phyloP scores from a whole-genome alignment of 2,113 vertebrate species.

The Nannobrachium achirus region DNA sequence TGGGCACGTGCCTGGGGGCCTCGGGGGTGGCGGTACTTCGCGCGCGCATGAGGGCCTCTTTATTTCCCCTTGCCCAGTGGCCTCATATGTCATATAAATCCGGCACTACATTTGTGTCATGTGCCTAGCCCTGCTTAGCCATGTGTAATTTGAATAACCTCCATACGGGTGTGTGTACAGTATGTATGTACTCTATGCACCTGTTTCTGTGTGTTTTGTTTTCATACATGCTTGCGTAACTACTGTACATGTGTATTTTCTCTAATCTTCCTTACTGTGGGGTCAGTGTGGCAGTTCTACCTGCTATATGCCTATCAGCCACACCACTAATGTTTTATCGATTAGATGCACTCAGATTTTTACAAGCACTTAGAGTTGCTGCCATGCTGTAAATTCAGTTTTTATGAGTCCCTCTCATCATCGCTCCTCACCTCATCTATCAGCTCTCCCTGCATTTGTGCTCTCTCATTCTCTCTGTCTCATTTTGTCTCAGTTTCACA shows the following conservation, averaged over 20 bases:
- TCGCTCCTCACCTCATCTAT: constrained; percentile 14
- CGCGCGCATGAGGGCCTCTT: too few species aligned
- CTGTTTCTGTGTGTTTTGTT: background rate
- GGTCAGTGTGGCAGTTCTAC: constrained; percentile 12
- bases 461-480: background rate
- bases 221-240: background rate
- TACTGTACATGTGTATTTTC: background rate
- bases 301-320: background rate
- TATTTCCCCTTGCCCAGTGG: too few species aligned
- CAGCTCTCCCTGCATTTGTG: constrained; percentile 20
- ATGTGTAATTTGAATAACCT: too few species aligned
- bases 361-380: constrained; percentile 48
- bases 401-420: constrained; percentile 42
- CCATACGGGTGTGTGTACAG: background rate
- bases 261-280: constrained; percentile 10
- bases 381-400: constrained; percentile 37
- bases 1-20: too few species aligned
- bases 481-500: background rate
- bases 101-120: too few species aligned
- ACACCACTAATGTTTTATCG: constrained; percentile 49
- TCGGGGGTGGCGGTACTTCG: too few species aligned
- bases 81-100: too few species aligned
- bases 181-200: background rate
- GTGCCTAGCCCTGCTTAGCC: too few species aligned
- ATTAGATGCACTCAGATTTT: constrained; percentile 47